Conservation (phyloP, 1,140 invertebrate species). For the Musca vetustissima region DNA sequence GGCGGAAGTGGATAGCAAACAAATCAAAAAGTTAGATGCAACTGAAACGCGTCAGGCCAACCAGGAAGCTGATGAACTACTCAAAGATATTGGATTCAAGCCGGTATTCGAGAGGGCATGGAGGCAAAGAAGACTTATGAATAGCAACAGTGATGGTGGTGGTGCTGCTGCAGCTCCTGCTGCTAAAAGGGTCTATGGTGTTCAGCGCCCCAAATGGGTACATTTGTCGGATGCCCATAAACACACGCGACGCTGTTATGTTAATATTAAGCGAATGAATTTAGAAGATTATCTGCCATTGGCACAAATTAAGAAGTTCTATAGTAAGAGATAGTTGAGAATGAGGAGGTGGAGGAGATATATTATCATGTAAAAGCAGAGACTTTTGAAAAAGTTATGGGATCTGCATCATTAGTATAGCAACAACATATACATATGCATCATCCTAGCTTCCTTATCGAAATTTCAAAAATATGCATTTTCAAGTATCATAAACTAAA, state of each 20-base stretch:
- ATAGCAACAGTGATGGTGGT: too few relatives aligned
- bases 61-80: constrained; percentile 35
- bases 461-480: too few relatives aligned
- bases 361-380: too few relatives aligned
- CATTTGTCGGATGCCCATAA: constrained; percentile 7
- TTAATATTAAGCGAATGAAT: constrained; percentile 23
- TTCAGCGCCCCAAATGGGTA: not conserved
- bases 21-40: not conserved
- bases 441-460: too few relatives aligned
- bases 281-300: constrained; percentile 28
- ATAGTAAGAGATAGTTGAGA: not conserved
- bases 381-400: too few relatives aligned
- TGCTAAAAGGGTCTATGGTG: not conserved
- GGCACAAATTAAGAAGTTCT: constrained; percentile 5
- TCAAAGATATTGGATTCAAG: constrained; percentile 29
- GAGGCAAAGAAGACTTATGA: too few relatives aligned
- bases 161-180: too few relatives aligned
- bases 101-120: not conserved
- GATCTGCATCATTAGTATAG: too few relatives aligned
- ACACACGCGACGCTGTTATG: constrained; percentile 10
- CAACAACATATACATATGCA: too few relatives aligned
- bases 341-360: too few relatives aligned
- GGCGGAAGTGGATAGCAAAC: constrained; percentile 26
- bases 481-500: too few relatives aligned
- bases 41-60: not conserved